Evolutionary conservation across 37 sponge, comb jelly and placozoan species (phyloP), one percentile per base, ranked within the genome.

Genomic region (Cliona cf. orientalis): DNA sequence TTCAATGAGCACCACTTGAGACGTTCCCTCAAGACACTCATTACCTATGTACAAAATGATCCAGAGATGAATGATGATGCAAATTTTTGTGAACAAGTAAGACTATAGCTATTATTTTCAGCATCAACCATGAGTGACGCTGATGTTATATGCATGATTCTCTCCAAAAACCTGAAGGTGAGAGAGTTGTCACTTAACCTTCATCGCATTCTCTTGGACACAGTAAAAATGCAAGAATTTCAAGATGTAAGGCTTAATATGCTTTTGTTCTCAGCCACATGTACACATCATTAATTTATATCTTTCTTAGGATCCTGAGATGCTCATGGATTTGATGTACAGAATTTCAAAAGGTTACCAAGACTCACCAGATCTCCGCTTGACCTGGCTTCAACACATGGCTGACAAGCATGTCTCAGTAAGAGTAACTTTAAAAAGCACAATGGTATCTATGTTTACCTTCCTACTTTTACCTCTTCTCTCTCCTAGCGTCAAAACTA

Each of bases 371-470:
- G 95, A 95, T 56, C 87, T 97, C 39, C 81, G 98, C 22, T 87
- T 97, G 17, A 88, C 93, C 53, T 97, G 98, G 98, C 87, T 97
- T 56, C 89, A 97, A 78, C 84, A 92, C 79, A 97, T 97, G 98
- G 96, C 96, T 12, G 83, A 89, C 64, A 95, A 95, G 73, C 90
- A 97, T 49, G 31, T 62, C 26, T 23, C 12, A 32, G 67, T 65
- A n/a, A n/a, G n/a, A n/a, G n/a, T n/a, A n/a, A n/a, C n/a, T n/a
- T n/a, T n/a, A n/a, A n/a, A n/a, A n/a, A n/a, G n/a, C n/a, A n/a
- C n/a, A n/a, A n/a, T n/a, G n/a, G n/a, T n/a, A n/a, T n/a, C n/a
- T n/a, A n/a, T n/a, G n/a, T n/a, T n/a, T n/a, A 49, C 63, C n/a
- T 7, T 58, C 25, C 3, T 59, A 23, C 6, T 3, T 4, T 78